Evolutionary conservation across 2,888 invertebrate species (phyloP), one percentile per base, ranked within the genome.

Genomic region (Drosophila aldrichi): DNA sequence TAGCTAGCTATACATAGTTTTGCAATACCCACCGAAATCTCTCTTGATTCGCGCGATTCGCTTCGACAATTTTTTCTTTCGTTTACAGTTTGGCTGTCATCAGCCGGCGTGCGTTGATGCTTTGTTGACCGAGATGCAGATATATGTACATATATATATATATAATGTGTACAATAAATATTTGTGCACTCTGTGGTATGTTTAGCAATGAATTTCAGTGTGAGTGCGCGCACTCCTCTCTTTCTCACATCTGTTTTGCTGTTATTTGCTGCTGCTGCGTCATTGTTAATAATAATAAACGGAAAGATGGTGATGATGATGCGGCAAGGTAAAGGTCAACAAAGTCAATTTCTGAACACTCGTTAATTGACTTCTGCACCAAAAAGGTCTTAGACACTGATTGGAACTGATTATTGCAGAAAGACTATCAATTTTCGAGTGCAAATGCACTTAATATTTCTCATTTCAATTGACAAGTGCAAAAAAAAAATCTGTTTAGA

Each of bases 261-360:
- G 20, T 38, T 38, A 10, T 64, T 29, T 29, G 40, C 41, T 78
- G 49, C 44, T 78, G 79, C 76, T 78, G 73, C 78, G 87, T 86
- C 83, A 82, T 86, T 72, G 74, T 82, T 81, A 71, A 83, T 86
- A 82, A 54, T 52, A 86, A 86, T 70, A 64, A 71, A 85, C 51
- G 41, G 40, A 8, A 36, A 22, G 36, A 52, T 70, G 66, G 51
- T 65, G 34, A 48, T 72, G 68, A 52, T 67, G 22, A 14, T 44
- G 77, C 18, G 55, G 56, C 83, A 81, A 86, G 81, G 83, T 87
- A 75, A 81, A 83, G 81, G 87, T 83, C 81, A 79, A 70, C 55
- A 40, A n/a, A 60, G 48, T 20, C 57, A 79, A 62, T 69, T 72
- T 55, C 41, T 64, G 65, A 55, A 54, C 59, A 41, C 46, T 64